Base-by-base conservation (phyloP, 2,113 vertebrate genomes). In the Alosa alosa region DNA sequence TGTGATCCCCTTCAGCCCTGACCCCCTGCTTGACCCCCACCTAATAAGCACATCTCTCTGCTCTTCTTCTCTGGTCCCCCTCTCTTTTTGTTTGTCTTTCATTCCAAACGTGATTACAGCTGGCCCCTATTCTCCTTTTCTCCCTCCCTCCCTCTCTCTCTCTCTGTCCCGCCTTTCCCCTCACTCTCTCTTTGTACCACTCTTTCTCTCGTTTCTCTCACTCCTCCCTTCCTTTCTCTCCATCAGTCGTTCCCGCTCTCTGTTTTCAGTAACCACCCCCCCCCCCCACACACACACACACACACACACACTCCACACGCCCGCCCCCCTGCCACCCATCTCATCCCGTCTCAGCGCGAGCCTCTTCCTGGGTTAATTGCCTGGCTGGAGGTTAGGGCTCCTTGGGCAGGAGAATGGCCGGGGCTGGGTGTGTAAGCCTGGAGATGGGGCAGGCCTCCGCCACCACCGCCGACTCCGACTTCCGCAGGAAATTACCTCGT, bases 401-500 rank as follows among this genome's bases (percentile, higher is more conserved):
- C n/a, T 11, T 6, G 64, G 64, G 25, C 64, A 72, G 64, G n/a
- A 72, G 64, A 72, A 72, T 72, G 31, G 64, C 64, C 64, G 64
- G 64, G 64, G 64, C 64, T 72, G 64, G 64, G 64, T 36, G 64
- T 72, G 64, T 31, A 7, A 31, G 64, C 25, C 22, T 25, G 60
- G 15, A 55, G 52, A 15, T 55, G 52, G 52, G 52, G 52, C 52
- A 55, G 17, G 45, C 84, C 49, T 82, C 85, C 84, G 46, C 84
- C 83, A 75, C 87, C 84, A 44, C 11, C 10, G 31, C 84, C 82
- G 5, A 57, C 89, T 0, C 18, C 88, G 57, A 83, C 93, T 92
- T 94, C 91, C 92, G 39, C 93, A 94, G 94, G 95, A 95, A 94
- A 95, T 93, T 90, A 94, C 92, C 92, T 90, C 81, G 92, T 94